Conservation (phyloP, 2,113 vertebrate genomes). For the Bubo bubo region DNA sequence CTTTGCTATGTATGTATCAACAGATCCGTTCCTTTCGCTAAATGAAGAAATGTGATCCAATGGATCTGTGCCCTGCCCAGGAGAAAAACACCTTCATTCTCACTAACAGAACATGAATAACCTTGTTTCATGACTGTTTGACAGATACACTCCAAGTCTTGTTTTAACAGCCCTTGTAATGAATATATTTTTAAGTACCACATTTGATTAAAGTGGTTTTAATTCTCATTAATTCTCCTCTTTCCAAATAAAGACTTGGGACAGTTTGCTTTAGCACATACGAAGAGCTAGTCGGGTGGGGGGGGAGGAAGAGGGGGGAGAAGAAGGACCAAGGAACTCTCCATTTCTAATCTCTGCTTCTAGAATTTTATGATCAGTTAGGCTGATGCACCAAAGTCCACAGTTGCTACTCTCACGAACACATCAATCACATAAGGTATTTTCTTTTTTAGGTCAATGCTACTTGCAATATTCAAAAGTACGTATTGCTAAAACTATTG, state of each 20-base stretch:
- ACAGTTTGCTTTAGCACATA: not conserved
- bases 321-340: not conserved
- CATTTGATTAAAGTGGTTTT: not conserved
- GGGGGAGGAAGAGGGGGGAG: accelerated
- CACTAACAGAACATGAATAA: not conserved
- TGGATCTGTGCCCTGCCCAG: not conserved
- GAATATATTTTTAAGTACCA: not conserved
- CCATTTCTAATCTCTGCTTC: not conserved
- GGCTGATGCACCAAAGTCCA: not conserved
- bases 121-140: not conserved
- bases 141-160: not conserved
- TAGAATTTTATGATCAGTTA: not conserved
- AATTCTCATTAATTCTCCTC: not conserved
- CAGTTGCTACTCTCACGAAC: not conserved
- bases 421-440: accelerated
- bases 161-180: not conserved
- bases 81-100: not conserved
- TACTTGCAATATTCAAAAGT: not conserved
- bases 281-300: accelerated
- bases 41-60: not conserved
- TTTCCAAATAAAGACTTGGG: not conserved
- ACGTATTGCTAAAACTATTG: not conserved
- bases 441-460: not conserved
- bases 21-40: not conserved
- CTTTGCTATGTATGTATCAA: not conserved